A percentile compares a stretch with the other conserved stretches of the same genome.
phyloP scores from a whole-genome alignment of 2,888 invertebrate genomes.

The Anodontia alba region DNA sequence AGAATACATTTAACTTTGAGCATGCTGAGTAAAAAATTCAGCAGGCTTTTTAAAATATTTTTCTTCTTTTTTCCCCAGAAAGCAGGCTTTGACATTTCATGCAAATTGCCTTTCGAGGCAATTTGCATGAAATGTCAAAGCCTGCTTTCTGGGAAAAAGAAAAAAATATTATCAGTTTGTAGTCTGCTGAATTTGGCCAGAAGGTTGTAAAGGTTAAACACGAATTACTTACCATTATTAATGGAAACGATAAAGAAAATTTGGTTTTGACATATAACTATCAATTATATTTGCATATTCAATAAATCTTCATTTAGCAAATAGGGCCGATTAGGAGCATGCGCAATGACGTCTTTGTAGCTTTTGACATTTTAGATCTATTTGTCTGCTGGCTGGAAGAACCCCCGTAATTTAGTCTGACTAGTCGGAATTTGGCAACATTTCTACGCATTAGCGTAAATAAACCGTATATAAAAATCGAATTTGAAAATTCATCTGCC shows the following conservation, averaged over 20 bases:
- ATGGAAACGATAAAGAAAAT: slow-evolving; percentile 3
- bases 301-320: slow-evolving; percentile 7
- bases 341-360: slow-evolving; percentile 6
- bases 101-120: no score
- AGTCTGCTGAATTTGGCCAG: no score
- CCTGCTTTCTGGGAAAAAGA: no score
- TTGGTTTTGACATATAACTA: slow-evolving; percentile 2
- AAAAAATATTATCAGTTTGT: no score
- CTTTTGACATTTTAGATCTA: slow-evolving; percentile 2
- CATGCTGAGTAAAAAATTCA: no score
- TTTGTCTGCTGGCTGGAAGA: slow-evolving; percentile 10
- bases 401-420: slow-evolving; percentile 7
- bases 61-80: no score
- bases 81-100: no score
- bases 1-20: no score
- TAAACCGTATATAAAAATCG: slow-evolving; percentile 16
- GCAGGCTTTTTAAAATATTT: no score
- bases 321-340: neutral
- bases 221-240: slow-evolving; percentile 6
- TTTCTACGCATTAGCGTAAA: neutral
- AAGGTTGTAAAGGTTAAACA: no score
- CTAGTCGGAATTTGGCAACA: neutral
- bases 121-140: no score
- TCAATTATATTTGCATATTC: neutral
- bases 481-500: slow-evolving; percentile 7